Evolutionary conservation across 1,140 invertebrate genomes (phyloP).

Genomic region (Diprion similis): DNA sequence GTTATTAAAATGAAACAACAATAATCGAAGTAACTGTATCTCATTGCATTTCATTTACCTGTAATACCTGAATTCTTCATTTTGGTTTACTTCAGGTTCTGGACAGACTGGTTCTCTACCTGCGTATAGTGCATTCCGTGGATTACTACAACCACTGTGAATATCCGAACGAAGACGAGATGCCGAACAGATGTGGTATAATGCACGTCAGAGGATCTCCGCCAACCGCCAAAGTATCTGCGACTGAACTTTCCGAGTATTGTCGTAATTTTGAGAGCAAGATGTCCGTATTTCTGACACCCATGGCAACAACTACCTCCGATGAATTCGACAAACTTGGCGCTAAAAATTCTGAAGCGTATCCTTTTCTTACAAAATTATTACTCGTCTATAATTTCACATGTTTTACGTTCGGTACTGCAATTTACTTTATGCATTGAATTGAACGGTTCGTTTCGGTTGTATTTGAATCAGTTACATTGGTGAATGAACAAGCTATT

Average conservation of each 20-base stretch:
- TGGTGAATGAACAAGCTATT: background rate
- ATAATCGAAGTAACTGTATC: too few relatives aligned
- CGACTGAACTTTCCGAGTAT: slow-evolving; percentile 53
- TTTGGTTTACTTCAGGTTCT: slow-evolving; percentile 65
- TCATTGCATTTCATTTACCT: background rate
- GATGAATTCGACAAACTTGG: slow-evolving; percentile 89
- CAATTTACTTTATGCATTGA: too few relatives aligned
- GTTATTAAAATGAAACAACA: too few relatives aligned
- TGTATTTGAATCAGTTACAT: slow-evolving; percentile 13
- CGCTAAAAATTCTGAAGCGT: slow-evolving; percentile 83
- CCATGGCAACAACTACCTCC: slow-evolving; percentile 69
- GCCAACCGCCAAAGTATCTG: slow-evolving; percentile 77
- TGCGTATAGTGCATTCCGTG: slow-evolving; percentile 97
- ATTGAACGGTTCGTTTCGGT: slow-evolving; percentile 9
- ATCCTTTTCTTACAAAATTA: slow-evolving; percentile 43
- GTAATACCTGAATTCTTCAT: slow-evolving; percentile 16
- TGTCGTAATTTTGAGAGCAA: slow-evolving; percentile 75
- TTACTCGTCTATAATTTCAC: slow-evolving; percentile 26
- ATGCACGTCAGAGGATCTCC: slow-evolving; percentile 93
- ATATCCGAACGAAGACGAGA: slow-evolving; percentile 99
- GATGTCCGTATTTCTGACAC: slow-evolving; percentile 86
- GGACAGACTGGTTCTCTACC: slow-evolving; percentile 88
- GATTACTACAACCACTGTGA: slow-evolving; percentile 99
- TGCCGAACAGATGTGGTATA: slow-evolving; percentile 98
- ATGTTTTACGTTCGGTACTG: background rate